Percentiles rank a stretch among this genome's conserved stretches.
These are phyloP conservation scores for Drosophila formosana DNA, from an alignment of 2,888 invertebrate species.

Conservation along the genomic window DNA sequence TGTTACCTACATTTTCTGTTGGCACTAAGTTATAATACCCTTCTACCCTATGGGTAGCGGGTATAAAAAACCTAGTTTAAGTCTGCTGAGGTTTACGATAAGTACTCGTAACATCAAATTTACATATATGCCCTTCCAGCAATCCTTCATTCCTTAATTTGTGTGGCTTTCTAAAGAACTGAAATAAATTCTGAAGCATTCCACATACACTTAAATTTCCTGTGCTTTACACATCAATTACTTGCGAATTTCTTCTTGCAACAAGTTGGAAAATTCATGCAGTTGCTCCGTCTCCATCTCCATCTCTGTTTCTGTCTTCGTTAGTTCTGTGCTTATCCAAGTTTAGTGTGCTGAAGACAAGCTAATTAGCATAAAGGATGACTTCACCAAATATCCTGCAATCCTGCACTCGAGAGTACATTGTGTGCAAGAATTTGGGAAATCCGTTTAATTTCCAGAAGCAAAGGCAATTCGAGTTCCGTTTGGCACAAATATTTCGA, in stretches of 20 bases:
- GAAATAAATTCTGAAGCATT: background rate
- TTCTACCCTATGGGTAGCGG: no score
- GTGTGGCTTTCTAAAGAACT: background rate
- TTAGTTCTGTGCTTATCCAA: conserved; percentile 11
- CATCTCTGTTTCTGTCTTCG: background rate
- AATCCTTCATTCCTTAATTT: background rate
- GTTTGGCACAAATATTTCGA: conserved; percentile 43
- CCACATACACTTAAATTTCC: conserved; percentile 14
- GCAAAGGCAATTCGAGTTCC: conserved; percentile 24
- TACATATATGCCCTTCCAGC: background rate
- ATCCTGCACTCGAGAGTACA: conserved; percentile 10
- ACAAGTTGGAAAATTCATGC: conserved; percentile 6
- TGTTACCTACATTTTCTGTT: no score
- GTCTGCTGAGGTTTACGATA: background rate
- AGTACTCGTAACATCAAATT: background rate
- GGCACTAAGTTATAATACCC: no score
- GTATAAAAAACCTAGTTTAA: background rate
- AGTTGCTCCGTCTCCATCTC: background rate
- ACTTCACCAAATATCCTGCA: conserved; percentile 9
- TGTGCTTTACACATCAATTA: conserved; percentile 11
- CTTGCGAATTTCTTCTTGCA: background rate
- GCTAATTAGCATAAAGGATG: conserved; percentile 55
- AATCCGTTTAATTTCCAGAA: conserved; percentile 70
- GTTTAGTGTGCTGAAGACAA: conserved; percentile 38
- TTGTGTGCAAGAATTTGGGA: conserved; percentile 48